Percentiles rank a stretch among this genome's conserved stretches.
Evolutionary conservation across 2,797 vertebrate species (phyloP).

Genomic region (Poeciliopsis presidionis): DNA sequence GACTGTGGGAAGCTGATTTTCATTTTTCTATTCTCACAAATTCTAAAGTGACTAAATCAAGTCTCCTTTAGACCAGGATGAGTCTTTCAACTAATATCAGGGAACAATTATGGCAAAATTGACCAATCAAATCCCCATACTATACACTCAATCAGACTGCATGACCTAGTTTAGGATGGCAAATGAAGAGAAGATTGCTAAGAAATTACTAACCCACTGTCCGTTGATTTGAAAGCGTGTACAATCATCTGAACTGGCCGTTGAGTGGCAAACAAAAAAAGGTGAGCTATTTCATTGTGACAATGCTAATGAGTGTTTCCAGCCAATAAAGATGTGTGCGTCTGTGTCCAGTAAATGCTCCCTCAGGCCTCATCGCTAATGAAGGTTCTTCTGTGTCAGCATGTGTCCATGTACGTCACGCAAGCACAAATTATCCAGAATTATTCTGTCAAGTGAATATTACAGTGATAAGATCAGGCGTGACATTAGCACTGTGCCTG

Average conservation of each 20-base stretch:
- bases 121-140: slow-evolving; percentile 60
- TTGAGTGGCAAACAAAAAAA: slow-evolving; percentile 58
- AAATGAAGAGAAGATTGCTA: slow-evolving; percentile 50
- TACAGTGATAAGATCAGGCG: slow-evolving; percentile 70
- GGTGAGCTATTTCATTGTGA: slow-evolving; percentile 61
- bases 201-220: slow-evolving; percentile 68
- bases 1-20: neutral
- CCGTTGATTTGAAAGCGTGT: slow-evolving; percentile 65
- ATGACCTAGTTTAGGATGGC: slow-evolving; percentile 34
- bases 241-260: slow-evolving; percentile 61
- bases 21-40: neutral
- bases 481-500: slow-evolving; percentile 36
- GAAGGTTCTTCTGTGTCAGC: slow-evolving; percentile 41
- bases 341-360: slow-evolving; percentile 21
- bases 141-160: slow-evolving; percentile 57
- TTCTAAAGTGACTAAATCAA: slow-evolving; percentile 10
- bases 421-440: slow-evolving; percentile 61
- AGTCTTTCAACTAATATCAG: slow-evolving; percentile 16
- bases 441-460: slow-evolving; percentile 54
- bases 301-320: slow-evolving; percentile 53
- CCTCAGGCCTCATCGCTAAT: slow-evolving; percentile 37
- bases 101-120: slow-evolving; percentile 46
- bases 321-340: slow-evolving; percentile 9
- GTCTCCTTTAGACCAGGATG: neutral
- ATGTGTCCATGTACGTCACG: slow-evolving; percentile 26